Conservation (phyloP, 1,140 invertebrate genomes). For the Zaprionus tsacasi region DNA sequence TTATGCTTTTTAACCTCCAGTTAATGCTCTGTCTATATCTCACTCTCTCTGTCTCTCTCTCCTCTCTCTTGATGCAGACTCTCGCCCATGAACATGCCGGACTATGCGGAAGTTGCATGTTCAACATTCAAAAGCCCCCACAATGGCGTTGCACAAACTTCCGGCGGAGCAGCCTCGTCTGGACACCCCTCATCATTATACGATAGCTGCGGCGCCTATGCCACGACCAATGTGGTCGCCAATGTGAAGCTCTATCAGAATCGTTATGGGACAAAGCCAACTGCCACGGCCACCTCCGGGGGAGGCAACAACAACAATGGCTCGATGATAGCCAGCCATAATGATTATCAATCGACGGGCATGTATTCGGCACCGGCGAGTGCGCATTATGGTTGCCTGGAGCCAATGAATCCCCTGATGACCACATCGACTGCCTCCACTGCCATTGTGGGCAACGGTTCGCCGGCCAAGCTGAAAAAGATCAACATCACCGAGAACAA, state of each 20-base stretch:
- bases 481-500: conserved; percentile 84
- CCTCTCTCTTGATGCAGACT: conserved; percentile 59
- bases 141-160: conserved; percentile 50
- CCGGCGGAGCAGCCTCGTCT: conserved; percentile 5
- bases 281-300: not conserved
- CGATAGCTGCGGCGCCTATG: conserved; percentile 84
- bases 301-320: conserved; percentile 61
- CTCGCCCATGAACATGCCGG: conserved; percentile 84
- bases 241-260: conserved; percentile 84
- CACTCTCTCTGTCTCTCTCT: conserved; percentile 4
- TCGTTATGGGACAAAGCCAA: conserved; percentile 72
- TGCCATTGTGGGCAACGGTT: conserved; percentile 60
- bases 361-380: conserved; percentile 82
- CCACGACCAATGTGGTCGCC: conserved; percentile 83
- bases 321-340: conserved; percentile 40
- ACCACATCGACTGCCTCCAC: conserved; percentile 78
- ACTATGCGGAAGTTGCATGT: conserved; percentile 85
- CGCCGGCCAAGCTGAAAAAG: conserved; percentile 69
- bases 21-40: conserved; percentile 15
- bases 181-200: conserved; percentile 65
- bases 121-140: conserved; percentile 84
- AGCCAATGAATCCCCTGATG: conserved; percentile 68
- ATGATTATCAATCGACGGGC: conserved; percentile 75
- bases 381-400: conserved; percentile 75
- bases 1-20: conserved; percentile 56